Evolutionary conservation across 1,140 invertebrate species (phyloP).

Genomic region (Wiebesia pumilae): DNA sequence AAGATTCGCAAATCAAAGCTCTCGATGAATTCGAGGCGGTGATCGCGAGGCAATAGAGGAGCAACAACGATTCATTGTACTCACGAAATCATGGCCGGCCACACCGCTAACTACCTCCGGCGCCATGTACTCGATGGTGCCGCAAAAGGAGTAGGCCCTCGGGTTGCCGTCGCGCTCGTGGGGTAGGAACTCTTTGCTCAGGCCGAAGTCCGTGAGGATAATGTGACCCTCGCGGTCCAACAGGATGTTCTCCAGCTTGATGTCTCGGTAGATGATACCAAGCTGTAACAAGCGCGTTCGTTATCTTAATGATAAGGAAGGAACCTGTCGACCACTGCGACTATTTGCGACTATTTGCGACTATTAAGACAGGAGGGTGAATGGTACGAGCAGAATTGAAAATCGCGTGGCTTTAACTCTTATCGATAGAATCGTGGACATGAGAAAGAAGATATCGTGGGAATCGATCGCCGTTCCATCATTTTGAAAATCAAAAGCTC

Average conservation of each 20-base stretch:
- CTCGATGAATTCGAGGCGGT: not conserved
- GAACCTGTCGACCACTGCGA: too few relatives aligned
- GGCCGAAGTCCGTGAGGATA: constrained; percentile 92
- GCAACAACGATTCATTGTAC: constrained; percentile 64
- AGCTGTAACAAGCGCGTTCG: constrained; percentile 77
- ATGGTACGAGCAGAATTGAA: too few relatives aligned
- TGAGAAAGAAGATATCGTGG: too few relatives aligned
- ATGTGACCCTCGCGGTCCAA: constrained; percentile 92
- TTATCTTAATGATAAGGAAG: not conserved
- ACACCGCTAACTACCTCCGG: constrained; percentile 92
- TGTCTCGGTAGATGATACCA: constrained; percentile 96
- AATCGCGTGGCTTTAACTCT: too few relatives aligned
- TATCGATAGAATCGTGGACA: not conserved
- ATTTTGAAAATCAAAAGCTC: too few relatives aligned
- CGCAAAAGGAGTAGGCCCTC: constrained; percentile 97
- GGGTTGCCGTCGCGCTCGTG: constrained; percentile 76
- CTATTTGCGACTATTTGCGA: too few relatives aligned
- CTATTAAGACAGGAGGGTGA: too few relatives aligned
- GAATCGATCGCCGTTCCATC: not conserved
- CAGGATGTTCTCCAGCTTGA: constrained; percentile 95
- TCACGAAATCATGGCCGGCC: constrained; percentile 92
- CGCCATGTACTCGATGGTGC: constrained; percentile 98
- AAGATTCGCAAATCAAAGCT: too few relatives aligned
- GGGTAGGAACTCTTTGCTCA: constrained; percentile 90
- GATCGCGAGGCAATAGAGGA: not conserved